phyloP scores from a whole-genome alignment of 2,797 vertebrate genomes.

The Australoheros facetus region DNA sequence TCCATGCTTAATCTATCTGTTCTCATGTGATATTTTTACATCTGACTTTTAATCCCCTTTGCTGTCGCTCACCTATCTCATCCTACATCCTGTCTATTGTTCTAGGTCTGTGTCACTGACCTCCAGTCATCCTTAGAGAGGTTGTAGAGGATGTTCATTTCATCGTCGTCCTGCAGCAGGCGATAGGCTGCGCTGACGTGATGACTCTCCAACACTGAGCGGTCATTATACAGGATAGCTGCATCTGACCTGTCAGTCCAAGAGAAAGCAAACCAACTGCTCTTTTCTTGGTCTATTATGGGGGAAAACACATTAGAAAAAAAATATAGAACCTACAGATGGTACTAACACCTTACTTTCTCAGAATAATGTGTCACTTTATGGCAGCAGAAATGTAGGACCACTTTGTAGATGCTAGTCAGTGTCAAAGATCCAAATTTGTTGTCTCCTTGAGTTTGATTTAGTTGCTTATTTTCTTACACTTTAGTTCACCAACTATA shows the following conservation, averaged over 20 bases:
- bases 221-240: constrained; percentile 97
- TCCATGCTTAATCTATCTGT: neutral
- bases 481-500: neutral
- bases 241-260: constrained; percentile 88
- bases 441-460: neutral
- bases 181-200: constrained; percentile 95
- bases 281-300: neutral
- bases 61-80: constrained; percentile 32
- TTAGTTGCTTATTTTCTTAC: neutral
- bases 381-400: neutral
- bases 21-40: neutral
- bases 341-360: neutral
- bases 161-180: constrained; percentile 96
- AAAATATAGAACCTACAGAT: neutral
- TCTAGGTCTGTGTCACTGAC: constrained; percentile 74
- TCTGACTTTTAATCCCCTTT: constrained; percentile 86
- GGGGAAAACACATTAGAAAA: neutral
- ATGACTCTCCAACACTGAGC: constrained; percentile 95
- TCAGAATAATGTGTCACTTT: neutral
- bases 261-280: neutral
- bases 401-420: neutral
- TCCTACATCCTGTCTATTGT: neutral
- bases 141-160: constrained; percentile 99
- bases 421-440: neutral
- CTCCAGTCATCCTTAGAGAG: constrained; percentile 99